phyloP scores from a whole-genome alignment of 2,888 invertebrate species.

The Ophion ellenae region DNA sequence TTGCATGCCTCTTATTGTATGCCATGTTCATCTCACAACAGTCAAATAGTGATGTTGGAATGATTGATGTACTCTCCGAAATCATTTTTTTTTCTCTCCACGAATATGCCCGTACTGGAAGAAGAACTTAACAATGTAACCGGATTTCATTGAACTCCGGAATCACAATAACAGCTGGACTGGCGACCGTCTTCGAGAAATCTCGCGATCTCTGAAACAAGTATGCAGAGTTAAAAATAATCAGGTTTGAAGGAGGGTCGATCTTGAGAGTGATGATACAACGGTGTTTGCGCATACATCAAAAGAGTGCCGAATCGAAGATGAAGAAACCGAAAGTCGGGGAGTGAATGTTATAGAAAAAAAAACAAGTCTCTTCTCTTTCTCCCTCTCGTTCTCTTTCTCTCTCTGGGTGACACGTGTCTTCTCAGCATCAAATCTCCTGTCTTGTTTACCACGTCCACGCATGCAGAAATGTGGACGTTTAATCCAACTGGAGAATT shows the following conservation, averaged over 20 bases:
- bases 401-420: not conserved
- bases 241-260: not conserved
- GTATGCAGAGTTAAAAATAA: not conserved
- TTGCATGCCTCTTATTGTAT: too few species aligned
- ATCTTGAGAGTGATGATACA: constrained; percentile 1
- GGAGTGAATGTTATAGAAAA: not conserved
- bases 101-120: not conserved
- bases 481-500: constrained; percentile 58
- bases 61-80: not conserved
- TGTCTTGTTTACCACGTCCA: not conserved
- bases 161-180: not conserved
- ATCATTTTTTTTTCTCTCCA: not conserved
- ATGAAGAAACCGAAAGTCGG: not conserved
- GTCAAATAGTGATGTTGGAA: not conserved
- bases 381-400: not conserved
- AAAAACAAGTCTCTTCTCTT: constrained; percentile 49
- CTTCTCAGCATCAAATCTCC: not conserved
- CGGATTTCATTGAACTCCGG: not conserved
- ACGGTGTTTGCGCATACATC: constrained; percentile 2
- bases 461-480: constrained; percentile 2
- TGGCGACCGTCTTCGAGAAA: not conserved
- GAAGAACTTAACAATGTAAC: not conserved
- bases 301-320: constrained; percentile 19
- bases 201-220: constrained; percentile 3
- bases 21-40: not conserved